These are phyloP conservation scores for Solenopsis invicta DNA, from an alignment of 1,140 invertebrate genomes.

Conservation along the genomic window DNA sequence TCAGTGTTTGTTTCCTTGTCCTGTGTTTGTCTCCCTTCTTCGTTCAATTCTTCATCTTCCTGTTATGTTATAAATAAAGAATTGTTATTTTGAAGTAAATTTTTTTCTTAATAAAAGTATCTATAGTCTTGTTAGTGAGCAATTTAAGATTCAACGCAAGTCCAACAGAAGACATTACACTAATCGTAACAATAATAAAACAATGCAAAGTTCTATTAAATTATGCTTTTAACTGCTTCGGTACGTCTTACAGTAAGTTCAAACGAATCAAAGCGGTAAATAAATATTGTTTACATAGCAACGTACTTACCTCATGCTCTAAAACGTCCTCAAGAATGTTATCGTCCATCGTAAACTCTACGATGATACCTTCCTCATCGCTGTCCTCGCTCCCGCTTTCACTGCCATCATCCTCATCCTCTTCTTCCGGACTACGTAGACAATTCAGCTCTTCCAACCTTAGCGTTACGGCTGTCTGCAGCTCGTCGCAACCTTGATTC, in stretches of 20 bases:
- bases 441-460: conserved; percentile 89
- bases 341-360: conserved; percentile 86
- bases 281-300: conserved; percentile 32
- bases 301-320: conserved; percentile 84
- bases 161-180: not conserved
- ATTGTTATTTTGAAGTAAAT: not conserved
- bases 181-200: not conserved
- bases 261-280: not conserved
- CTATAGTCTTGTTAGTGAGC: not conserved
- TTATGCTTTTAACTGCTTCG: not conserved
- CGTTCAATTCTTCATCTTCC: conserved; percentile 85
- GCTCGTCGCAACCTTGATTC: conserved; percentile 92
- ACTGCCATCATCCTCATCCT: conserved; percentile 89
- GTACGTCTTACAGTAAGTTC: not conserved
- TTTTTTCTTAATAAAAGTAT: not conserved
- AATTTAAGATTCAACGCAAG: not conserved
- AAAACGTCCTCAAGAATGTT: conserved; percentile 87
- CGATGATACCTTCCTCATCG: conserved; percentile 87
- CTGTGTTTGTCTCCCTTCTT: conserved; percentile 88
- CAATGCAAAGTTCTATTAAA: not conserved
- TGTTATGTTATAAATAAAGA: conserved; percentile 60
- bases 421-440: conserved; percentile 86
- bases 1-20: conserved; percentile 99
- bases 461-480: conserved; percentile 88
- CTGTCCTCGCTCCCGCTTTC: conserved; percentile 88